Percentiles rank a stretch among this genome's conserved stretches.
Conservation (phyloP, 2,797 vertebrate genomes). For the Micromesistius poutassou region DNA sequence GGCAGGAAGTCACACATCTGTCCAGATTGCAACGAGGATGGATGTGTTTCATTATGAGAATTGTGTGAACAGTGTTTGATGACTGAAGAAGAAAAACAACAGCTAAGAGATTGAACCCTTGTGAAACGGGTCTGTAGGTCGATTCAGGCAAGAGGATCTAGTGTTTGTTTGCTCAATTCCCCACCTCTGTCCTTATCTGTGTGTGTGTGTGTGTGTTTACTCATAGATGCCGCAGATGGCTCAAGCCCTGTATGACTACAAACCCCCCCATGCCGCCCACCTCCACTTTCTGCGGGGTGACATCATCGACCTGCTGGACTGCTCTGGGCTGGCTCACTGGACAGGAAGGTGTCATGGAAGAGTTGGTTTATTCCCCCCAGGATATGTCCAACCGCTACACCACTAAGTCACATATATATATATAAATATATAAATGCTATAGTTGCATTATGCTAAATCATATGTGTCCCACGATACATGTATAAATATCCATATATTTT, state of each 20-base stretch:
- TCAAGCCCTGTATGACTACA: slow-evolving; percentile 73
- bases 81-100: background rate
- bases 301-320: slow-evolving; percentile 81
- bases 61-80: background rate
- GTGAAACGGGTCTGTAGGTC: background rate
- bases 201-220: slow-evolving; percentile 14
- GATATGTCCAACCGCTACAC: slow-evolving; percentile 73
- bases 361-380: slow-evolving; percentile 79
- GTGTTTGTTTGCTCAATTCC: background rate
- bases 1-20: background rate
- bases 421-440: background rate
- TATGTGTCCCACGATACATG: background rate
- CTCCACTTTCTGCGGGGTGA: slow-evolving; percentile 81
- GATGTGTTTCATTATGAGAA: background rate
- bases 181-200: background rate
- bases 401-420: slow-evolving; percentile 38
- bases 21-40: background rate
- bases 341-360: slow-evolving; percentile 74
- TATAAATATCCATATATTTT: background rate
- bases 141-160: background rate
- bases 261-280: slow-evolving; percentile 64
- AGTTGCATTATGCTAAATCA: background rate
- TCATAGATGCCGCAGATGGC: slow-evolving; percentile 56
- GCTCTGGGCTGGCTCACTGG: slow-evolving; percentile 77
- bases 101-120: background rate